Conservation (phyloP, 2,113 vertebrate genomes). For the Ctenomys sociabilis region DNA sequence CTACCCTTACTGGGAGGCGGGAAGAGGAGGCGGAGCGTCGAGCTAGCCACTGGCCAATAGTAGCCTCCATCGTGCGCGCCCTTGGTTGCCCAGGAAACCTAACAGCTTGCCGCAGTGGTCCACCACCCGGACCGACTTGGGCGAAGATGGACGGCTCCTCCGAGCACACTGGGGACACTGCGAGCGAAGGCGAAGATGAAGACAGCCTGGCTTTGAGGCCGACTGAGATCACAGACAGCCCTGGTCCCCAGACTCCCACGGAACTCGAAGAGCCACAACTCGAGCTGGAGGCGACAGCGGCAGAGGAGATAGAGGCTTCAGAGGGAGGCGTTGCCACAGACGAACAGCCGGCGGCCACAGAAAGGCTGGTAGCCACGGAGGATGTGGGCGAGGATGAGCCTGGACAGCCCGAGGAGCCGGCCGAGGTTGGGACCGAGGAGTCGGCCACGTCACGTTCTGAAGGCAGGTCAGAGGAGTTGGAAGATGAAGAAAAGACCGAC, state of each 20-base stretch:
- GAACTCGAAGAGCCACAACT: background rate
- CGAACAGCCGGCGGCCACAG: background rate
- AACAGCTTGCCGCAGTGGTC: background rate
- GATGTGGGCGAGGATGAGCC: background rate
- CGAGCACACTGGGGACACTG: rapidly evolving
- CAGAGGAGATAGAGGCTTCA: background rate
- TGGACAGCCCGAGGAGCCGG: background rate
- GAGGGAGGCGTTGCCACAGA: background rate
- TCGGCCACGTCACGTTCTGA: background rate
- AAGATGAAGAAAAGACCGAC: background rate
- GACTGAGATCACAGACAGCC: background rate
- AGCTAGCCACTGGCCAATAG: conserved; percentile 58
- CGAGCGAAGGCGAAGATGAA: background rate
- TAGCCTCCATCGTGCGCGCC: conserved; percentile 4
- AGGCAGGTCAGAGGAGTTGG: rapidly evolving
- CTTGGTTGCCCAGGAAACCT: conserved; percentile 77
- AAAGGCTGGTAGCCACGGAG: background rate
- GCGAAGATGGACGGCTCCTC: background rate
- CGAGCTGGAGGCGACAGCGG: background rate
- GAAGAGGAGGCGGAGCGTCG: background rate
- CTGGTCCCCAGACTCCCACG: background rate
- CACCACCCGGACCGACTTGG: rapidly evolving
- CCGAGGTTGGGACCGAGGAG: background rate
- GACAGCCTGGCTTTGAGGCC: background rate
- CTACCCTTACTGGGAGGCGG: background rate